phyloP scores from a whole-genome alignment of 1,140 invertebrate genomes.

The Formica selysi region DNA sequence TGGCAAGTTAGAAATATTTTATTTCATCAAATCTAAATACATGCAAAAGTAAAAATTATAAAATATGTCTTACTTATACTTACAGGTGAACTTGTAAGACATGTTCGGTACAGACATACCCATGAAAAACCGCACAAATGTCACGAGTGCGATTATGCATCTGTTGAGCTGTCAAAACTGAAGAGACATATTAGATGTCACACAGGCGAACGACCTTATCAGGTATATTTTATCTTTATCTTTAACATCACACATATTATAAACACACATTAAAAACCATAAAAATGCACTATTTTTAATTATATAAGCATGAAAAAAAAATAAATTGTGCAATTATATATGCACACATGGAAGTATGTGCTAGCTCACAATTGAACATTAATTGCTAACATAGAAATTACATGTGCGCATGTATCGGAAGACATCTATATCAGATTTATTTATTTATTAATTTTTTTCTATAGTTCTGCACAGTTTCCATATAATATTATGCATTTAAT shows the following conservation, averaged over 20 bases:
- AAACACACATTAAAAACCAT: not conserved
- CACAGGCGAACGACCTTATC: slow-evolving; percentile 94
- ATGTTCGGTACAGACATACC: slow-evolving; percentile 96
- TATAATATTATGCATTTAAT: not conserved
- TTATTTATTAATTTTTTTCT: not conserved
- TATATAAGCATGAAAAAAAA: not conserved
- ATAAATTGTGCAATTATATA: not conserved
- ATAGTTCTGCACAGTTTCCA: not conserved
- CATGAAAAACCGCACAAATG: slow-evolving; percentile 98
- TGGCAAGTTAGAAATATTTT: not conserved
- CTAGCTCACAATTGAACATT: not conserved
- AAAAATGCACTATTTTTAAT: not conserved
- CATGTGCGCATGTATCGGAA: not conserved
- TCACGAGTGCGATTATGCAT: slow-evolving; percentile 97
- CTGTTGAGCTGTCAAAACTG: slow-evolving; percentile 97
- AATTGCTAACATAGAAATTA: not conserved
- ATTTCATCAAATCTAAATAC: not conserved
- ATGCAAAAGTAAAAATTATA: not conserved
- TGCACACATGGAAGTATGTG: not conserved
- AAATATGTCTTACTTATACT: slow-evolving; percentile 37
- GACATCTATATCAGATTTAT: slow-evolving; percentile 1
- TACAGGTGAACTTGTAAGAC: slow-evolving; percentile 95
- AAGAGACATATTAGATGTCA: slow-evolving; percentile 97
- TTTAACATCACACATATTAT: not conserved
- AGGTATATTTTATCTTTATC: slow-evolving; percentile 84